Evolutionary conservation across 2,113 vertebrate genomes (phyloP).

Genomic region (Formicarius rufipectus): DNA sequence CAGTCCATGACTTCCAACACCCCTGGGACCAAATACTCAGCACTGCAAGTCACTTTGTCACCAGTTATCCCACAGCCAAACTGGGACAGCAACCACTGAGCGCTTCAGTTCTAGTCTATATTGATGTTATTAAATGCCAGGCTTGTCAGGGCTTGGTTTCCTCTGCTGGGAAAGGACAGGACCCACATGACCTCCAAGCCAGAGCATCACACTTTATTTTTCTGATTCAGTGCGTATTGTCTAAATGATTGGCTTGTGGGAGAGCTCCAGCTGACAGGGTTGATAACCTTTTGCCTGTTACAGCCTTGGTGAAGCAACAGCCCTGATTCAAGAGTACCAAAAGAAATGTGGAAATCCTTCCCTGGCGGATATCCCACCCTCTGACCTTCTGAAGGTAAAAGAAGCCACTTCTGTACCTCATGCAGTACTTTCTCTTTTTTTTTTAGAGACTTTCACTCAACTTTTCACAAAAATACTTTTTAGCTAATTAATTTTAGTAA

Average conservation of each 20-base stretch:
- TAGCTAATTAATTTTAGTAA: background rate
- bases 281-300: background rate
- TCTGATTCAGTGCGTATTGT: background rate
- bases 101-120: background rate
- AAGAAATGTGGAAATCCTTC: conserved; percentile 68
- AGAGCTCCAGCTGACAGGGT: background rate
- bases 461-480: background rate
- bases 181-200: background rate
- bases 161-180: background rate
- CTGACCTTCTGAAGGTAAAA: conserved; percentile 80
- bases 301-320: conserved; percentile 82
- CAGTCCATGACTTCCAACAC: background rate
- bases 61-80: background rate
- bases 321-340: conserved; percentile 78
- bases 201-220: background rate
- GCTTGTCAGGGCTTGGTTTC: background rate
- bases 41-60: background rate
- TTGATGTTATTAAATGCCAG: background rate
- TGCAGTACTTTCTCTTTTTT: background rate
- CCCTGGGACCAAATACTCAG: background rate
- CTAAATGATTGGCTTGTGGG: background rate
- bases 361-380: conserved; percentile 16
- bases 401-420: background rate
- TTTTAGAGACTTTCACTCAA: background rate
- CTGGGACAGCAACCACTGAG: background rate